Base-by-base conservation (phyloP, 2,113 vertebrate species). In the Lanius ludovicianus region DNA sequence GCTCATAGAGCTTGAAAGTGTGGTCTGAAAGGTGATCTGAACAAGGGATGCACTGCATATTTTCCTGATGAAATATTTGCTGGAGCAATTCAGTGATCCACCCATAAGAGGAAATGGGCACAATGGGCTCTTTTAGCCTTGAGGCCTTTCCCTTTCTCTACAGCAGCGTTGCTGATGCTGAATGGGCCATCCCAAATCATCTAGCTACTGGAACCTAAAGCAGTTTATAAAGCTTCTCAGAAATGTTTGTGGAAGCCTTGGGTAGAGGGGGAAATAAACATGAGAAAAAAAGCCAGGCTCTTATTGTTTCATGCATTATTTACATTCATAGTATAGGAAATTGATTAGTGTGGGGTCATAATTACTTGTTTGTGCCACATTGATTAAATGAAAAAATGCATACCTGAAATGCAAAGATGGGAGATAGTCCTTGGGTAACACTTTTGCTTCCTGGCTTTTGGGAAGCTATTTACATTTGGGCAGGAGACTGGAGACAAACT, bases 281-380 rank as follows among this genome's bases (percentile, higher is more conserved):
- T 4, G 17, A 69, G 24, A 55, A 33, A 63, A 42, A 42, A 70
- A 62, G 55, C 5, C 2, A 2, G 7, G 6, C 11, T 86, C 18
- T 74, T 4, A 3, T 7, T 44, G 25, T 77, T 42, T 68, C 1
- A 11, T 76, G 0, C 15, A 8, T 88, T 60, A 62, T 64, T 80
- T 87, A 27, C 2, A 2, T 42, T 76, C 4, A 4, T 22, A 25
- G 7, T 18, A 7, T 35, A 47, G 18, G 3, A 27, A 83, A 39
- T 25, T 35, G 17, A 49, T 55, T 22, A 18, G 9, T 13, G 6
- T 62, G 14, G 28, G 49, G 41, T 77, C 55, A 50, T 42, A 30
- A 67, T 42, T 39, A 21, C 30, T 33, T n/a, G 7, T 39, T 50
- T 44, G 17, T 46, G n/a, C 14, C 5, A 2, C 1, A 0, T 9